A percentile compares a stretch with the other conserved stretches of the same genome.
Conservation (phyloP, 53 echinoderm and acorn worm genomes). For the Echinometra lucunter region DNA sequence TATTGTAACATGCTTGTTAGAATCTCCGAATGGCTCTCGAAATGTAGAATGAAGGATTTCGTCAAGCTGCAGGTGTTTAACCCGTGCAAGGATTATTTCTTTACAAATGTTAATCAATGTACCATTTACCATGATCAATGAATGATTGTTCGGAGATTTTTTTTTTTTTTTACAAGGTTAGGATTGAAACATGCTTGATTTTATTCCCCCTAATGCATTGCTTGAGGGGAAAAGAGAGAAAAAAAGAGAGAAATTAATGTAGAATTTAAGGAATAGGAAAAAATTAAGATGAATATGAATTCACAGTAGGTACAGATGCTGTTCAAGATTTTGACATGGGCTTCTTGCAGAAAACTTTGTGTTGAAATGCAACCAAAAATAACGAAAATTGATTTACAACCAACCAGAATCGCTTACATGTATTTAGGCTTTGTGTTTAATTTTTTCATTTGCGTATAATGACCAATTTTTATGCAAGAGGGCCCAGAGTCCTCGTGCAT, state of each 20-base stretch:
- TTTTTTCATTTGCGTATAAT: no score
- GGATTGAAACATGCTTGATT: not conserved
- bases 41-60: not conserved
- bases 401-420: no score
- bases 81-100: not conserved
- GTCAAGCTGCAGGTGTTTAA: constrained; percentile 9
- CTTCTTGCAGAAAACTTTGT: no score
- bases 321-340: no score
- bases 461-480: no score
- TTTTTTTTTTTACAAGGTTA: not conserved
- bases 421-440: no score
- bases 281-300: no score
- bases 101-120: constrained; percentile 17
- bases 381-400: no score
- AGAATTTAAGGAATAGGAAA: not conserved
- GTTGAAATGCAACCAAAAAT: no score
- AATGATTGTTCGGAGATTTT: not conserved
- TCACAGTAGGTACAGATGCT: no score
- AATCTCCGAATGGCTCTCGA: not conserved
- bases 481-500: no score
- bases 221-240: not conserved
- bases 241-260: not conserved
- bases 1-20: not conserved
- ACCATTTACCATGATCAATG: constrained; percentile 40
- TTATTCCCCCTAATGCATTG: not conserved